Conservation (phyloP, 2,113 vertebrate genomes). For the Ia io region DNA sequence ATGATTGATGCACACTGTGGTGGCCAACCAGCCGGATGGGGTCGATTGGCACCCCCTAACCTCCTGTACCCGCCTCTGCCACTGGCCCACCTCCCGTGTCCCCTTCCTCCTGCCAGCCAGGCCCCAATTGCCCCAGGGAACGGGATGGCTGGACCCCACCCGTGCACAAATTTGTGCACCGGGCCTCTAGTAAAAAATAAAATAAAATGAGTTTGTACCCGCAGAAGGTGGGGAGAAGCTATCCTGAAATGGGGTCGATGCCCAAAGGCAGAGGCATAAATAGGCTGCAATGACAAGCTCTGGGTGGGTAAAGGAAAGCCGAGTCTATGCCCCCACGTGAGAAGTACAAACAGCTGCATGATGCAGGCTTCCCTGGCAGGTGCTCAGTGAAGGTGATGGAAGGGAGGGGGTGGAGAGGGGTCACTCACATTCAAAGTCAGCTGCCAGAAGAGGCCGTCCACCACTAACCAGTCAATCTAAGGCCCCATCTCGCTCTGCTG, state of each 20-base stretch:
- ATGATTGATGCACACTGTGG: too few species aligned
- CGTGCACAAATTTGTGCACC: too few species aligned
- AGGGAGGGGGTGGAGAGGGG: not conserved
- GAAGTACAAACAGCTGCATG: fast-evolving
- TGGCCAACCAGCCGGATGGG: too few species aligned
- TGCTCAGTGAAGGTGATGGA: not conserved
- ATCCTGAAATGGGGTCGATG: not conserved
- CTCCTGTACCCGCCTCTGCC: fast-evolving
- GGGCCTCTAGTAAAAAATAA: too few species aligned
- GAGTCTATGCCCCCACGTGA: too few species aligned
- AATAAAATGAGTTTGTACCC: too few species aligned
- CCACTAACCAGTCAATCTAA: not conserved
- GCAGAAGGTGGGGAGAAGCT: not conserved
- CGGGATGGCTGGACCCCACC: too few species aligned
- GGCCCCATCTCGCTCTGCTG: fast-evolving
- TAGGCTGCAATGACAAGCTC: fast-evolving
- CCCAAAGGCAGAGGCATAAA: not conserved
- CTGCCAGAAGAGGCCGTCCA: not conserved
- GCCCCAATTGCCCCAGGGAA: too few species aligned
- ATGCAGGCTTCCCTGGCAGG: not conserved
- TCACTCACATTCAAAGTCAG: not conserved
- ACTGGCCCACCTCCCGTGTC: too few species aligned
- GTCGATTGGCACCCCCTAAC: too few species aligned
- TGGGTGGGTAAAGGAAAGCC: fast-evolving
- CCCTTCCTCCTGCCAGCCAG: too few species aligned